phyloP scores from a whole-genome alignment of 2,797 vertebrate genomes.

The Chiloscyllium punctatum region DNA sequence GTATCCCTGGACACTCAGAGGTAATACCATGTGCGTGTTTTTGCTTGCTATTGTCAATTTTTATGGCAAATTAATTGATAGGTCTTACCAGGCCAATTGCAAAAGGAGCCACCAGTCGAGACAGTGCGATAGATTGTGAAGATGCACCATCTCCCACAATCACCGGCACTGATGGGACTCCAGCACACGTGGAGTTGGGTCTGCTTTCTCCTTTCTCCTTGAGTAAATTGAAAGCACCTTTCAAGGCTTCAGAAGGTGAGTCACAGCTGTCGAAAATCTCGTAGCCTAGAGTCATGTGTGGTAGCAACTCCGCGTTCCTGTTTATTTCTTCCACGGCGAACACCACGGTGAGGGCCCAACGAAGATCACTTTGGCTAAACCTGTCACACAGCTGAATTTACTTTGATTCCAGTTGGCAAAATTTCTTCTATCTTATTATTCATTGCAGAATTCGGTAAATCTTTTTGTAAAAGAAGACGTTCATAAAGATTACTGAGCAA shows the following conservation, averaged over 20 bases:
- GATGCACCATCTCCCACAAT: not conserved
- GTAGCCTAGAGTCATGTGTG: not conserved
- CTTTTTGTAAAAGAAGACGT: not conserved
- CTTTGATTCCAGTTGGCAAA: not conserved
- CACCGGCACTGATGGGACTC: not conserved
- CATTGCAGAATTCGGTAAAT: not conserved
- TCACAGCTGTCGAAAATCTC: no score
- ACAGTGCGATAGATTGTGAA: constrained; percentile 6
- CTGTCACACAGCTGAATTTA: not conserved
- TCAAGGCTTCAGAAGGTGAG: not conserved
- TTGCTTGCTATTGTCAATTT: not conserved
- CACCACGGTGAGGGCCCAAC: not conserved
- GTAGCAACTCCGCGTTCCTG: not conserved
- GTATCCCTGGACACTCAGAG: no score
- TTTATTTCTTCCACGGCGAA: constrained; percentile 11
- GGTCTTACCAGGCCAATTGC: not conserved
- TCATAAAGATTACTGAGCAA: no score
- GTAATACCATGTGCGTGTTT: no score
- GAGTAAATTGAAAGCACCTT: not conserved
- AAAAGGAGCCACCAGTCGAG: not conserved
- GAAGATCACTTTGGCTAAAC: constrained; percentile 4
- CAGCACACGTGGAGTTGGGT: not conserved
- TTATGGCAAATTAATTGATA: not conserved
- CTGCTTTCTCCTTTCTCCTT: not conserved
- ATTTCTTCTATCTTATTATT: not conserved